These are phyloP conservation scores for Nasonia giraulti DNA, from an alignment of 1,140 invertebrate species.

Conservation along the genomic window DNA sequence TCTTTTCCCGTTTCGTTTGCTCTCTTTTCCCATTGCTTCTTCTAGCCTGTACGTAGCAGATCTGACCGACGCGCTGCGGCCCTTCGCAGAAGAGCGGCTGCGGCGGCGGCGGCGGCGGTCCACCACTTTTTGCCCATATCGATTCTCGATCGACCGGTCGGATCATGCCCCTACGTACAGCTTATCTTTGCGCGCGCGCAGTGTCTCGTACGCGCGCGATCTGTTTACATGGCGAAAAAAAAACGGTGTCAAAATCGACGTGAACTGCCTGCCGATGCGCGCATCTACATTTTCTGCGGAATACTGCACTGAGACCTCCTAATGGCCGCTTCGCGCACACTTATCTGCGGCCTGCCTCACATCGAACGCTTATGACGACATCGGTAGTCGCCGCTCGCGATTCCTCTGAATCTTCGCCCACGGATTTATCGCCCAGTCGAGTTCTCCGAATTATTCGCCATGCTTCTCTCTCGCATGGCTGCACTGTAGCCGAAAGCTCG, in stretches of 20 bases:
- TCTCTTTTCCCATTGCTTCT: constrained; percentile 45
- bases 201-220: not conserved
- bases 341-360: not conserved
- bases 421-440: too few relatives aligned
- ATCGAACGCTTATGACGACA: not conserved
- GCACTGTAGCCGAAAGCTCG: too few relatives aligned
- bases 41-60: not conserved
- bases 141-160: constrained; percentile 63
- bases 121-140: constrained; percentile 58
- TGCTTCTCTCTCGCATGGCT: too few relatives aligned
- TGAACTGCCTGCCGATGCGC: not conserved
- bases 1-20: constrained; percentile 38
- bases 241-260: constrained; percentile 44
- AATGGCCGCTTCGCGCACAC: not conserved
- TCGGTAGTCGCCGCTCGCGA: not conserved
- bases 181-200: constrained; percentile 17
- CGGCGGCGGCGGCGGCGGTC: not conserved
- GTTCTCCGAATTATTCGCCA: too few relatives aligned
- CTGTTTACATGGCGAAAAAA: constrained; percentile 33
- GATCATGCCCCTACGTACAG: constrained; percentile 38
- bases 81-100: constrained; percentile 57
- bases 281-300: not conserved
- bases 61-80: constrained; percentile 49
- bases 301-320: not conserved
- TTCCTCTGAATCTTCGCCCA: not conserved